phyloP scores from a whole-genome alignment of 2,113 vertebrate genomes.

The Upupa epops region DNA sequence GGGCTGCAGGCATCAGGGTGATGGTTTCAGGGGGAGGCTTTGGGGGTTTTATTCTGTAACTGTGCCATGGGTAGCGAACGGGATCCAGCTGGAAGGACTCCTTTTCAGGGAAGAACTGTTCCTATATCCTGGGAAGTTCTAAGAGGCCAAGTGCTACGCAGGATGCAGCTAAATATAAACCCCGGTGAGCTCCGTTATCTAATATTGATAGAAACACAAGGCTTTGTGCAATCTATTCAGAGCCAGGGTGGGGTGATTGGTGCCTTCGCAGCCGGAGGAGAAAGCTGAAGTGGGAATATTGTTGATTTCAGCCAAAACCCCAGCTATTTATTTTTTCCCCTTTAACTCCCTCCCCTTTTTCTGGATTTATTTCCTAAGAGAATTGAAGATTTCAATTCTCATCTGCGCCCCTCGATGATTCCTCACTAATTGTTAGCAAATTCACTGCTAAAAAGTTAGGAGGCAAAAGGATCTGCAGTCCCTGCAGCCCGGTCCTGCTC shows the following conservation, averaged over 20 bases:
- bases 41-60: too few species aligned
- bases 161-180: constrained; percentile 48
- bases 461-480: background rate
- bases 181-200: constrained; percentile 32
- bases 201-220: constrained; percentile 27
- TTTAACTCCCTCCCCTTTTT: background rate
- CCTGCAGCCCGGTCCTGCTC: background rate
- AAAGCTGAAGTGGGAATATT: background rate
- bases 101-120: background rate
- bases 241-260: background rate
- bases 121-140: constrained; percentile 20
- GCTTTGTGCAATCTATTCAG: constrained; percentile 34
- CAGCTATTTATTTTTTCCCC: background rate
- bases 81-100: constrained; percentile 12
- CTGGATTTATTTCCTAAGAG: background rate
- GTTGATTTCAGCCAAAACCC: background rate
- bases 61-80: background rate
- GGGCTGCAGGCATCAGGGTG: background rate
- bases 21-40: background rate
- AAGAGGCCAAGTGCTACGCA: background rate
- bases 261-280: background rate
- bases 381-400: background rate
- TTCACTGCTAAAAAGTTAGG: background rate
- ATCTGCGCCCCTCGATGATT: background rate
- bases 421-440: background rate